Conservation (phyloP, 2,113 vertebrate species). For the Apodemus sylvaticus region DNA sequence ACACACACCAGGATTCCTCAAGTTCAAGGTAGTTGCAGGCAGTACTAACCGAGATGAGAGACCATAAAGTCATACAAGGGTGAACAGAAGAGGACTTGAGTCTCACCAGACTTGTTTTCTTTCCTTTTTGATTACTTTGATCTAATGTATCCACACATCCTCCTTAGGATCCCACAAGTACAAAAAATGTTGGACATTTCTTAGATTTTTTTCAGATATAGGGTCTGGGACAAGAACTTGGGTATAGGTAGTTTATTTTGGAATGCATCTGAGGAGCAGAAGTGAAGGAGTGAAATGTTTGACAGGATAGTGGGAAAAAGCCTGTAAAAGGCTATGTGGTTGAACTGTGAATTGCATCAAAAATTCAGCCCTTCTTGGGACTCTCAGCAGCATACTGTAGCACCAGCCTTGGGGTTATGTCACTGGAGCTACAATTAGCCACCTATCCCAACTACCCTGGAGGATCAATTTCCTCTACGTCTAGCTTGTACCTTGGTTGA, state of each 20-base stretch:
- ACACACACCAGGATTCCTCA: constrained; percentile 44
- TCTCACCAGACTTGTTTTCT: neutral
- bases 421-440: neutral
- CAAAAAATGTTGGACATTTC: neutral
- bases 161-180: neutral
- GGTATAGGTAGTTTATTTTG: neutral
- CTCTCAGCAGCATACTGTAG: rapidly evolving
- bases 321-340: rapidly evolving
- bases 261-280: neutral
- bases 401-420: too few species aligned
- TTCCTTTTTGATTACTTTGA: neutral
- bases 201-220: neutral
- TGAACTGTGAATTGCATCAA: neutral
- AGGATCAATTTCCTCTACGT: neutral
- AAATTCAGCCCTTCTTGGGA: neutral
- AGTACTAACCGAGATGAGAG: neutral
- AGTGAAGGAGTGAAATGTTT: neutral
- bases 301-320: neutral
- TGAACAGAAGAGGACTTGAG: neutral
- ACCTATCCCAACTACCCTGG: neutral
- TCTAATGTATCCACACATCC: neutral
- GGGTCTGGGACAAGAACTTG: neutral
- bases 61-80: neutral
- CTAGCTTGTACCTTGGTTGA: neutral
- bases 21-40: constrained; percentile 30